Conservation (phyloP, 2,113 vertebrate species). For the Heptranchias perlo region DNA sequence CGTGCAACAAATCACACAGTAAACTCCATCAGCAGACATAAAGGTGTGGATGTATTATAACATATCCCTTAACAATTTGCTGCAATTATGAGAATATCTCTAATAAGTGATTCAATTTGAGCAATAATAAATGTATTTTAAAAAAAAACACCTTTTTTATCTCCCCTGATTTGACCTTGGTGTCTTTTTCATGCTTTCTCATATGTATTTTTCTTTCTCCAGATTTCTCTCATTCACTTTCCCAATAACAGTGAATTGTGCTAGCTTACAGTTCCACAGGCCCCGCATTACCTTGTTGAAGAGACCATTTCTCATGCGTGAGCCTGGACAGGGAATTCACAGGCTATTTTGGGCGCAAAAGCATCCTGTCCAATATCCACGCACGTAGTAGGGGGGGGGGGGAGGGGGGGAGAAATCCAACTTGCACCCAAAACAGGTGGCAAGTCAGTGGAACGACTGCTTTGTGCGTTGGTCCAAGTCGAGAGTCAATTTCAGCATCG, state of each 20-base stretch:
- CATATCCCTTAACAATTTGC: neutral
- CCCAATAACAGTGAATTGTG: neutral
- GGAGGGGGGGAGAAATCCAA: neutral
- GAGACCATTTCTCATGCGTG: neutral
- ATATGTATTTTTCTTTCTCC: neutral
- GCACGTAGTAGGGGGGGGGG: too few relatives aligned
- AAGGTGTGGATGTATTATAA: neutral
- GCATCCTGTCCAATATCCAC: neutral
- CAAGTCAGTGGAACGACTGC: neutral
- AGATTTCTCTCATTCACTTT: too few relatives aligned
- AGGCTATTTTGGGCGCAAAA: neutral
- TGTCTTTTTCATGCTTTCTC: too few relatives aligned
- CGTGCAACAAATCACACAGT: neutral
- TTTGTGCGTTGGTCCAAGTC: neutral
- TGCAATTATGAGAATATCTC: neutral
- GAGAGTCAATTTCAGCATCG: neutral
- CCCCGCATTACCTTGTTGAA: neutral
- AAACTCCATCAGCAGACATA: neutral
- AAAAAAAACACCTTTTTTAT: neutral
- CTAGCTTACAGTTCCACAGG: neutral
- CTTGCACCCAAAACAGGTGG: neutral
- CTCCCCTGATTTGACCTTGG: neutral
- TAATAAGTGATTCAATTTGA: neutral
- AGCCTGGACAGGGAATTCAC: neutral
- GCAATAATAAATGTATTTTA: neutral